phyloP scores from a whole-genome alignment of 2,797 vertebrate species.

The Coluber constrictor region DNA sequence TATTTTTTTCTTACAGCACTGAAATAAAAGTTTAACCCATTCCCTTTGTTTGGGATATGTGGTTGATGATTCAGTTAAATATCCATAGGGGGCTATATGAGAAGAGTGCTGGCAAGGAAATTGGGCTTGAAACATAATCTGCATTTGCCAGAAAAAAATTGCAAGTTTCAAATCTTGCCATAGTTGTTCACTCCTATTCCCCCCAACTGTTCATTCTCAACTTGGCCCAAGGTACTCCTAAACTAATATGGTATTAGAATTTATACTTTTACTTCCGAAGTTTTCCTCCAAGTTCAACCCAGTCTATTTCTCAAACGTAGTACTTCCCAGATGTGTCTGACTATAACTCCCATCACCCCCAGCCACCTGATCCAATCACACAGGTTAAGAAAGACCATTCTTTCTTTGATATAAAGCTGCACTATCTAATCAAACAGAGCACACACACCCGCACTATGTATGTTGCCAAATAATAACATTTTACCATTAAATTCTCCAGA shows the following conservation, averaged over 20 bases:
- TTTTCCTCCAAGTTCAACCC: background rate
- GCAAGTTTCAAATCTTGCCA: background rate
- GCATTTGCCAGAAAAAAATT: background rate
- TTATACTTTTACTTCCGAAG: background rate
- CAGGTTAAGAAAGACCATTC: background rate
- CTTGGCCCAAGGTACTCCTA: background rate
- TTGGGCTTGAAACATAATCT: background rate
- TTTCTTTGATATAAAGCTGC: background rate
- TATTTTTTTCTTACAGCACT: background rate
- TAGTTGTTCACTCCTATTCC: background rate
- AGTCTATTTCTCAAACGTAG: background rate
- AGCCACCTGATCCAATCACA: background rate
- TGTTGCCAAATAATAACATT: background rate
- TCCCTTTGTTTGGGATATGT: background rate
- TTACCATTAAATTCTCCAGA: background rate
- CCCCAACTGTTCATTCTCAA: background rate
- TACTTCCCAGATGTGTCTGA: background rate
- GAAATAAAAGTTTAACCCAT: background rate
- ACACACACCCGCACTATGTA: background rate
- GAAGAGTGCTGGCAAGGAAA: background rate
- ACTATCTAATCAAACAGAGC: background rate
- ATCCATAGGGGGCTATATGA: background rate
- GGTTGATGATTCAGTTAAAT: background rate
- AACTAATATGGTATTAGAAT: background rate
- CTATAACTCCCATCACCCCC: background rate